Conservation (phyloP, 1,140 invertebrate species). For the Ditylenchus dipsaci region DNA sequence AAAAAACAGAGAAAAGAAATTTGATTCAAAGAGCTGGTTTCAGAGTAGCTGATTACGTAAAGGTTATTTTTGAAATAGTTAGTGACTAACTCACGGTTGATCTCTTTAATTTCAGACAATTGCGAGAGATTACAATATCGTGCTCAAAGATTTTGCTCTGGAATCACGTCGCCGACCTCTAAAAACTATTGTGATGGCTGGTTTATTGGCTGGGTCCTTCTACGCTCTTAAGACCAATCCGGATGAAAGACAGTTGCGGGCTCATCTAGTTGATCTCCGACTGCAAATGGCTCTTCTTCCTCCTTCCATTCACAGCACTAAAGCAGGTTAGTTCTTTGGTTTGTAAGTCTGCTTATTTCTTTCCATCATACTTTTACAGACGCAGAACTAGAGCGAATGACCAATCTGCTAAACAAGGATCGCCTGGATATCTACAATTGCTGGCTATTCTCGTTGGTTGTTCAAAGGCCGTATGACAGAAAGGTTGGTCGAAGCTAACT, state of each 20-base stretch:
- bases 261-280: background rate
- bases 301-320: background rate
- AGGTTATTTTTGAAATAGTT: too few relatives aligned
- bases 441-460: conserved; percentile 42
- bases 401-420: conserved; percentile 37
- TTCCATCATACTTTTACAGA: conserved; percentile 13
- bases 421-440: conserved; percentile 46
- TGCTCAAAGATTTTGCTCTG: background rate
- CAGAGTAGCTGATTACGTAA: too few relatives aligned
- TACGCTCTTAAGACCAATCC: conserved; percentile 1
- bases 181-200: background rate
- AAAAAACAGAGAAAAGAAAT: too few relatives aligned
- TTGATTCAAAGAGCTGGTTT: too few relatives aligned
- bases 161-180: background rate
- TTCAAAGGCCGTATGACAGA: conserved; percentile 34
- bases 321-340: background rate
- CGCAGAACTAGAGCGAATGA: conserved; percentile 22
- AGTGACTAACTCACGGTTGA: too few relatives aligned
- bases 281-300: background rate
- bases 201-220: background rate
- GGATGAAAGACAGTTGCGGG: background rate
- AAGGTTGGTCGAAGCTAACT: conserved; percentile 26
- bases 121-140: background rate
- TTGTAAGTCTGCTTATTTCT: background rate
- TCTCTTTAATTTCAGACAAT: background rate